A percentile compares a stretch with the other conserved stretches of the same genome.
These are phyloP conservation scores for Dendrolimus houi DNA, from an alignment of 2,888 invertebrate species.

Conservation along the genomic window DNA sequence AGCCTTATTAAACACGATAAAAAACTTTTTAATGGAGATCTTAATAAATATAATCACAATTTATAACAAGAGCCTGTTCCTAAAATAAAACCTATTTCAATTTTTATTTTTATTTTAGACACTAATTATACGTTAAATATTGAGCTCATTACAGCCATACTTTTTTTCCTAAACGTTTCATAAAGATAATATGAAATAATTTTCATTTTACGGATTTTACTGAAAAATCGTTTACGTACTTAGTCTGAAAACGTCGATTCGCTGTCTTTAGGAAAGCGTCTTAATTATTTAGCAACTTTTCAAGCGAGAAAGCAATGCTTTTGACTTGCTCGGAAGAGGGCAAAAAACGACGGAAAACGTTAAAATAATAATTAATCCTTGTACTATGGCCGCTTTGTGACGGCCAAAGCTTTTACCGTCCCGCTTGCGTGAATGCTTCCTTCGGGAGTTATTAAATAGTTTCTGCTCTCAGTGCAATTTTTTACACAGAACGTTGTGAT, in stretches of 20 bases:
- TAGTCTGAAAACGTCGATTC: conserved; percentile 46
- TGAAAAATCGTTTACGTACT: conserved; percentile 42
- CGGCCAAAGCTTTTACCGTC: conserved; percentile 48
- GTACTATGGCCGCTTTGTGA: conserved; percentile 53
- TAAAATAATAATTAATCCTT: conserved; percentile 76
- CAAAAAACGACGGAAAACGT: conserved; percentile 68
- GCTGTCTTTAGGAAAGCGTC: conserved; percentile 58
- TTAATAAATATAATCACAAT: too few relatives aligned
- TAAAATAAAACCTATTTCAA: too few relatives aligned
- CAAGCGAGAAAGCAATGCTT: conserved; percentile 67
- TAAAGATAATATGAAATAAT: neutral
- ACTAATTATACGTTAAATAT: too few relatives aligned
- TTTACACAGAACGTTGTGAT: conserved; percentile 29
- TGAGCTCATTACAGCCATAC: conserved; percentile 18
- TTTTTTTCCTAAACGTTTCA: conserved; percentile 14
- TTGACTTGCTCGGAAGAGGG: conserved; percentile 60
- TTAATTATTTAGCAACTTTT: conserved; percentile 74
- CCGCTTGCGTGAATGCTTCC: conserved; percentile 51
- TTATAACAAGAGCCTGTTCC: too few relatives aligned
- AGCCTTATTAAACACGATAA: too few relatives aligned
- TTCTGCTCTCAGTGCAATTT: conserved; percentile 57
- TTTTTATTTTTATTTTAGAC: too few relatives aligned
- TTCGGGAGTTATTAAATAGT: conserved; percentile 70
- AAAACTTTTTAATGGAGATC: too few relatives aligned
- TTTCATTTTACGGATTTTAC: conserved; percentile 3